These are phyloP conservation scores for Cynopterus brachyotis DNA, from an alignment of 2,113 vertebrate genomes.

Conservation along the genomic window DNA sequence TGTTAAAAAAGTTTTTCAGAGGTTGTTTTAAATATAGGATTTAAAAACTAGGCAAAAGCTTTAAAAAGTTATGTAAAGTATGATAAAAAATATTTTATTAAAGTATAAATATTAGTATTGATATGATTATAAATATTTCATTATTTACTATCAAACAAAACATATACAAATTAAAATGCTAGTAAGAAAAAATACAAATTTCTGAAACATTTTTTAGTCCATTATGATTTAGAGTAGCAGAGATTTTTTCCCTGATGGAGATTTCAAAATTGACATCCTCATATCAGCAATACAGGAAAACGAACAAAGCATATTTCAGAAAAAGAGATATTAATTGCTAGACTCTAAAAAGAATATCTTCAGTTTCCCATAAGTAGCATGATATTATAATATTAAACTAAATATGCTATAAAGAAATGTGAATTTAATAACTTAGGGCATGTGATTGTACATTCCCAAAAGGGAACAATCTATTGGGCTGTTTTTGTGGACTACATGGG, in stretches of 20 bases:
- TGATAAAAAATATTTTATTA: slow-evolving; percentile 32
- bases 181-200: neutral
- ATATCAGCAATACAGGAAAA: slow-evolving; percentile 9
- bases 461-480: neutral
- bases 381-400: neutral
- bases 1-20: slow-evolving; percentile 37
- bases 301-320: neutral
- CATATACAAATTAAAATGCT: neutral
- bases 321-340: neutral
- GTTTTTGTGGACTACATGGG: neutral
- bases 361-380: neutral
- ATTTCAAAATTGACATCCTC: slow-evolving; percentile 3
- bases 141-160: neutral
- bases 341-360: neutral
- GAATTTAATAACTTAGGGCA: neutral
- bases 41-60: neutral
- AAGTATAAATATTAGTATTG: slow-evolving; percentile 8
- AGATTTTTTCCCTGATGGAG: neutral
- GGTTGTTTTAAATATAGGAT: slow-evolving; percentile 43
- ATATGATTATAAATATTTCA: slow-evolving; percentile 13
- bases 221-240: neutral
- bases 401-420: neutral
- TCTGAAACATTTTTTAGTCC: neutral
- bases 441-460: neutral
- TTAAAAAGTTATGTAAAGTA: neutral